Conservation (phyloP, 2,797 vertebrate genomes). For the Anolis apletophallus region DNA sequence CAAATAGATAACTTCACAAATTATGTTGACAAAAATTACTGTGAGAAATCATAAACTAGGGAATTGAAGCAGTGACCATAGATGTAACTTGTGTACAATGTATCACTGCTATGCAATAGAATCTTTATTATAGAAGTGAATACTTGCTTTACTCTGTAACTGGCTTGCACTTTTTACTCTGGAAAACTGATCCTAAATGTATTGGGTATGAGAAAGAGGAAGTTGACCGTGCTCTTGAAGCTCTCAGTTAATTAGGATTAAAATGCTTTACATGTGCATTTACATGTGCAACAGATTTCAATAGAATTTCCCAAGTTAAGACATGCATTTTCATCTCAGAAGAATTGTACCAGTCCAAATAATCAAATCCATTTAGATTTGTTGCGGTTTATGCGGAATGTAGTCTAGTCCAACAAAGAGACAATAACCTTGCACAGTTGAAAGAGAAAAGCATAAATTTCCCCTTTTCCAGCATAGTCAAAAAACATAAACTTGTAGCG, state of each 20-base stretch:
- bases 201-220: neutral
- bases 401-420: too few species aligned
- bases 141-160: neutral
- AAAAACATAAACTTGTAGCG: too few species aligned
- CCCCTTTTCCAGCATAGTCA: too few species aligned
- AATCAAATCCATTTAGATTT: neutral
- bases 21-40: neutral
- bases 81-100: neutral
- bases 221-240: neutral
- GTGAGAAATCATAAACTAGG: conserved; percentile 23
- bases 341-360: neutral
- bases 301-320: neutral
- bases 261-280: neutral
- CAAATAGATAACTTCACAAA: conserved; percentile 12
- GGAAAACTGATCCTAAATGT: conserved; percentile 4
- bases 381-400: too few species aligned
- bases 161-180: neutral
- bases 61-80: neutral
- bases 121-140: neutral
- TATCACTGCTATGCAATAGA: neutral
- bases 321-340: neutral
- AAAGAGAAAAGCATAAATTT: too few species aligned
- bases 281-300: neutral
- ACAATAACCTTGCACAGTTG: too few species aligned
- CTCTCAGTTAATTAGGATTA: neutral